Evolutionary conservation across 2,888 invertebrate genomes (phyloP), one percentile per base, ranked within the genome.

Genomic region (Tinea trinotella): DNA sequence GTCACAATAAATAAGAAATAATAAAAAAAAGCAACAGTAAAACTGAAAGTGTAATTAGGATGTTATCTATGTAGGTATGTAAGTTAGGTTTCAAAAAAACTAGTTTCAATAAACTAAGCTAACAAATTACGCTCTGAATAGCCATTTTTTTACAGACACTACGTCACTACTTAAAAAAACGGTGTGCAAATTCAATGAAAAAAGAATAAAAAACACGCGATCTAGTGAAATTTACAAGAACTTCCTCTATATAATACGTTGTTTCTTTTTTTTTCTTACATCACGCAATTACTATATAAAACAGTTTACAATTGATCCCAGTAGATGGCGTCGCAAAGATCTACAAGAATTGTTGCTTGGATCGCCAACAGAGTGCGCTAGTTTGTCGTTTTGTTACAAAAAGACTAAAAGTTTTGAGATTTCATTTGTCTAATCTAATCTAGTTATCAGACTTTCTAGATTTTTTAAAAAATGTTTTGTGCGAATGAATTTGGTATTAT

Each of bases 181-280:
- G 7, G 30, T 6, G 40, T 7, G 40, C 40, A 40, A 13, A 3
- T 40, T 48, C n/a, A 20, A 50, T 57, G 54, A 62, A 68, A 70
- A 70, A 67, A 65, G 63, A 65, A 66, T 67, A 71, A 70, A 65
- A 69, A 65, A 67, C 64, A 48, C 79, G 62, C 80, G 68, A 75
- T 80, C 83, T 83, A 72, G 66, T 70, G 82, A 68, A 48, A 48
- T 18, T 9, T 9, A 10, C 18, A 6, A 19, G 40, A 19, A 48
- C 48, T 18, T 48, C 18, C 48, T 48, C 17, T 2, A 20, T 1
- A 4, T 48, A 12, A 17, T 48, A 15, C 40, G 12, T 48, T 7
- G 52, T 50, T 57, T 61, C 63, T 64, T 68, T 71, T 65, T 64
- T 63, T 59, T 63, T 65, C 63, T 66, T 62, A 15, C 2, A 4